These are phyloP conservation scores for Myotis davidii DNA, from an alignment of 2,113 vertebrate species.

Conservation along the genomic window DNA sequence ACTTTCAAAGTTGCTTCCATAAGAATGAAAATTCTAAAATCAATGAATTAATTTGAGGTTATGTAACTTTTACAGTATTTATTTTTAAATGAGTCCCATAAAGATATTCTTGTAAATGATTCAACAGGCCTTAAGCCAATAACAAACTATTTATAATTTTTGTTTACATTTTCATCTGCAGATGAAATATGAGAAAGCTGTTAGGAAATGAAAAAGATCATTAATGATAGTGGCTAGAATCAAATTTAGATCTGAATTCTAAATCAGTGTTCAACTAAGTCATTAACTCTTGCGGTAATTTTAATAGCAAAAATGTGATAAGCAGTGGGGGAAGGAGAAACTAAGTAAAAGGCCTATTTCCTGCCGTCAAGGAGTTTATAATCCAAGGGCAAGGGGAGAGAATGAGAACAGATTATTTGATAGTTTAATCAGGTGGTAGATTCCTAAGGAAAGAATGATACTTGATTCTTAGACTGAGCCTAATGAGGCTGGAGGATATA, in stretches of 20 bases:
- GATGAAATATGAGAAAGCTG: slow-evolving; percentile 33
- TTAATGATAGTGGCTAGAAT: neutral
- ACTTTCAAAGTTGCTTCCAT: slow-evolving; percentile 8
- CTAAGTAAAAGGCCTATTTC: neutral
- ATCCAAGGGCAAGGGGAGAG: neutral
- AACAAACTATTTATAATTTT: slow-evolving; percentile 34
- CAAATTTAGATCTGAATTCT: slow-evolving; percentile 54
- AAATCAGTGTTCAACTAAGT: slow-evolving; percentile 35
- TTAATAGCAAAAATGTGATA: slow-evolving; percentile 52
- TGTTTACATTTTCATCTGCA: slow-evolving; percentile 30
- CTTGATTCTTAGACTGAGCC: neutral
- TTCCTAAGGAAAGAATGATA: slow-evolving; percentile 12
- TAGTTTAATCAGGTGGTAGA: slow-evolving; percentile 13
- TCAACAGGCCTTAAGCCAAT: slow-evolving; percentile 36
- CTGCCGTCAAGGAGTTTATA: slow-evolving; percentile 40
- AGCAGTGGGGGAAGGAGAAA: slow-evolving; percentile 1
- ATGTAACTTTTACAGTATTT: neutral
- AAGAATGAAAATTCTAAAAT: slow-evolving; percentile 49
- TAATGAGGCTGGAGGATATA: neutral
- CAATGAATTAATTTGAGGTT: slow-evolving; percentile 26
- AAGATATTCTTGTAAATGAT: slow-evolving; percentile 53
- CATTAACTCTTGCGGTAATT: neutral
- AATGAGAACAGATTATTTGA: slow-evolving; percentile 20
- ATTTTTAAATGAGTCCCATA: slow-evolving; percentile 31
- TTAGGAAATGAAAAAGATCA: slow-evolving; percentile 1